Conservation (phyloP, 2,113 vertebrate species). For the Zapus hudsonius region DNA sequence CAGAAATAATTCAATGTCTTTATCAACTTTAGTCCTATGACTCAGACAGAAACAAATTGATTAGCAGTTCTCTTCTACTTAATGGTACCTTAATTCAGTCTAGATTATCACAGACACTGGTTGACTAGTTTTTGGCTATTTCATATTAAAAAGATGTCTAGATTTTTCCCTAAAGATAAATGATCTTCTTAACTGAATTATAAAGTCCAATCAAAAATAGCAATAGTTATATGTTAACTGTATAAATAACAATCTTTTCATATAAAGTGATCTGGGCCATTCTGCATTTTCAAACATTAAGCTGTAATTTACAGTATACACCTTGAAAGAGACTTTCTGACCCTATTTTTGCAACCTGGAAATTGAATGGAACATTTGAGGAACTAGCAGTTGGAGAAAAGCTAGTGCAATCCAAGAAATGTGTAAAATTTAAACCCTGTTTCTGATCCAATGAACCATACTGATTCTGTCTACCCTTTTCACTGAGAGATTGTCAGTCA, state of each 20-base stretch:
- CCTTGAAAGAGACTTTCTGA: not conserved
- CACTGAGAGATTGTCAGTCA: not conserved
- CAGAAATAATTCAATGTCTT: not conserved
- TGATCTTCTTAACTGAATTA: not conserved
- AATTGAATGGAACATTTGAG: not conserved
- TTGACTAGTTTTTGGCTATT: not conserved
- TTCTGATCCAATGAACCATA: not conserved
- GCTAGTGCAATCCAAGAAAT: not conserved
- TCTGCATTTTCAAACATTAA: not conserved
- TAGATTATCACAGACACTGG: not conserved
- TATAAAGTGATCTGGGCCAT: not conserved
- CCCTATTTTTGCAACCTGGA: not conserved
- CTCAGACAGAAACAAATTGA: not conserved
- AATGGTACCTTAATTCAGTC: not conserved
- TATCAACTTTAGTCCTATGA: not conserved
- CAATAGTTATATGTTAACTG: not conserved
- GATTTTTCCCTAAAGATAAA: not conserved
- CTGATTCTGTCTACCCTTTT: not conserved
- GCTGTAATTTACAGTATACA: not conserved
- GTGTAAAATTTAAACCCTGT: not conserved
- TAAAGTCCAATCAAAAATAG: not conserved
- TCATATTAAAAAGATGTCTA: not conserved
- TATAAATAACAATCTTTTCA: not conserved
- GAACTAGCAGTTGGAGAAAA: not conserved
- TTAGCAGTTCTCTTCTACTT: not conserved